These are phyloP conservation scores for Shargacucullia verbasci DNA, from an alignment of 2,888 invertebrate species.

Conservation along the genomic window DNA sequence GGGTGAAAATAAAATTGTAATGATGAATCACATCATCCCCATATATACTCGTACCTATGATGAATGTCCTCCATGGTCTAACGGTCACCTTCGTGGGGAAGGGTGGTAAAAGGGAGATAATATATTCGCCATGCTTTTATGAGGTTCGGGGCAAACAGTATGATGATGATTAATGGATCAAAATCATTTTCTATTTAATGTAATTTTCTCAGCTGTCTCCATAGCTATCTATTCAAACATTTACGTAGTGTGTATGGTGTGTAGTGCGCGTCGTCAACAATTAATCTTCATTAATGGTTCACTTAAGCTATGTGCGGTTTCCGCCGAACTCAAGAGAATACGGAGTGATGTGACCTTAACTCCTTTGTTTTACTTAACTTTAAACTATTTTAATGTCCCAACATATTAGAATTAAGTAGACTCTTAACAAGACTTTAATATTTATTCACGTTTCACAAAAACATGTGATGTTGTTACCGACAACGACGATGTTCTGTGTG, in stretches of 20 bases:
- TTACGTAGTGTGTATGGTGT: slow-evolving; percentile 52
- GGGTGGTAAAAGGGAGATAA: slow-evolving; percentile 40
- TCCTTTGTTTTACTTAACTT: slow-evolving; percentile 61
- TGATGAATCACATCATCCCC: slow-evolving; percentile 45
- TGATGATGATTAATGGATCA: slow-evolving; percentile 53
- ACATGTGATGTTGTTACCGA: slow-evolving; percentile 17
- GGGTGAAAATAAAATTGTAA: slow-evolving; percentile 36
- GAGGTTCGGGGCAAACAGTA: slow-evolving; percentile 12
- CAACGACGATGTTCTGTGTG: no score
- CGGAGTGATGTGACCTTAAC: slow-evolving; percentile 63
- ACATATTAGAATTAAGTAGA: slow-evolving; percentile 59
- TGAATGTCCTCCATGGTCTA: slow-evolving; percentile 25
- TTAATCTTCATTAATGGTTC: slow-evolving; percentile 87
- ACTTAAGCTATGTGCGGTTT: slow-evolving; percentile 80
- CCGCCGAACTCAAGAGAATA: slow-evolving; percentile 68
- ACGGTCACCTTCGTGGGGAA: slow-evolving; percentile 30
- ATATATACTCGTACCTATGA: background rate
- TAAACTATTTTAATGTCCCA: slow-evolving; percentile 70
- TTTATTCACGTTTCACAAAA: slow-evolving; percentile 34
- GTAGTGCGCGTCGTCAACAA: slow-evolving; percentile 75
- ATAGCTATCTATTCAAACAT: slow-evolving; percentile 50
- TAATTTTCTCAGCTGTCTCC: slow-evolving; percentile 51
- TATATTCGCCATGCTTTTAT: slow-evolving; percentile 44
- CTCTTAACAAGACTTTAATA: slow-evolving; percentile 50
- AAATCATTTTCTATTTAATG: slow-evolving; percentile 52